Evolutionary conservation across 2,113 vertebrate genomes (phyloP), one percentile per base, ranked within the genome.

Genomic region (Malurus cyaneus): DNA sequence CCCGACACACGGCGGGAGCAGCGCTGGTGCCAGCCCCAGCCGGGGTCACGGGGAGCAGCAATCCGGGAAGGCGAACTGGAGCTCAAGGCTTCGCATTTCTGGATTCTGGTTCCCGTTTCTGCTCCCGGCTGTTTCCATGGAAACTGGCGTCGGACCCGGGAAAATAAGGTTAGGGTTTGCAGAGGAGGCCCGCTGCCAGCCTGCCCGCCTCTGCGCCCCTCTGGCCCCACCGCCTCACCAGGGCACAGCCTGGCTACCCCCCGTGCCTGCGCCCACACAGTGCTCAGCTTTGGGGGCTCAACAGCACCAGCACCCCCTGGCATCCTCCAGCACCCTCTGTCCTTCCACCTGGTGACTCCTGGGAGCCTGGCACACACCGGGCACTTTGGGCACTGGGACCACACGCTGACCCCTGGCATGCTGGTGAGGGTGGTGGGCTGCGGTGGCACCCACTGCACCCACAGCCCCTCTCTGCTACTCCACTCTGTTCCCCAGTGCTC

Each of bases 141-240:
- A 97, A 97, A 97, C 97, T 96, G 96, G 97, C 96, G 95, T 96
- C 92, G 96, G 97, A 97, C 97, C 97, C 96, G 96, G 96, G 97
- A 97, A 97, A 97, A 97, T 96, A 97, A 97, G 97, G 96, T 97
- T 97, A 97, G 97, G 94, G 93, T 93, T 96, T 96, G 91, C 93
- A 93, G 91, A 36, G 80, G 88, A 94, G 96, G 96, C 94, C 95
- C 89, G 67, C 50, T 32, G 84, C 92, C 97, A 94, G 93, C 88
- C 96, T n/a, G 52, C 91, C 83, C 60, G 14, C 94, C 94, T 93
- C 95, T 5, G 39, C n/a, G 3, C 87, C 93, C 92, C 44, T 8
- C 31, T 0, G 3, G 62, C 47, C 41, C 60, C 1, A 14, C 57
- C 7, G 18, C 83, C 86, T n/a, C 32, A 2, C 32, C 0, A 9